A percentile compares a stretch with the other conserved stretches of the same genome.
Evolutionary conservation across 2,888 invertebrate species (phyloP).

Genomic region (Stenolophus ochropezus): DNA sequence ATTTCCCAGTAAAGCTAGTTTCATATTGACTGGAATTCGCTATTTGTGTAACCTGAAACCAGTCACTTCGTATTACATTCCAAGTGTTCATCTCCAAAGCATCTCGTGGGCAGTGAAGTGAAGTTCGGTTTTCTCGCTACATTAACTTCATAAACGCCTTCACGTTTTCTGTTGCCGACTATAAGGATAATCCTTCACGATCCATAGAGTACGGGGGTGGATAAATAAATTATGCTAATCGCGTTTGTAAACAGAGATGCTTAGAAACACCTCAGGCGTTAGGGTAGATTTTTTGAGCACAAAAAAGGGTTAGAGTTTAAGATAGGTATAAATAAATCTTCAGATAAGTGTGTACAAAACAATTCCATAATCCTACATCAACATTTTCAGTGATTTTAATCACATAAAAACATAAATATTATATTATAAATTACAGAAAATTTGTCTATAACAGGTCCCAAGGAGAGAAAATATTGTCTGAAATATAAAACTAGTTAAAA

Average conservation of each 20-base stretch:
- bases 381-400: too few relatives aligned
- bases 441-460: too few relatives aligned
- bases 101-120: conserved; percentile 4
- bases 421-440: too few relatives aligned
- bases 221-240: conserved; percentile 43
- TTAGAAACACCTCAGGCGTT: conserved; percentile 34
- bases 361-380: too few relatives aligned
- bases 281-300: neutral
- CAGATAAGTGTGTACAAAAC: too few relatives aligned
- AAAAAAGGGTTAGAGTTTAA: neutral
- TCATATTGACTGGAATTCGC: too few relatives aligned
- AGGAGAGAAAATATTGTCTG: too few relatives aligned
- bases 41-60: neutral
- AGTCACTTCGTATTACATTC: conserved; percentile 19
- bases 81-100: neutral
- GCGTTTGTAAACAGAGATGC: conserved; percentile 6
- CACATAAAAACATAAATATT: too few relatives aligned
- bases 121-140: conserved; percentile 27
- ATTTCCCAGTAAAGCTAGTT: too few relatives aligned
- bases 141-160: conserved; percentile 1
- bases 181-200: conserved; percentile 21
- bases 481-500: too few relatives aligned
- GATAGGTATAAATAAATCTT: too few relatives aligned
- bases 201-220: conserved; percentile 24
- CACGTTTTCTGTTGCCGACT: neutral